Evolutionary conservation across 2,888 invertebrate genomes (phyloP), one percentile per base, ranked within the genome.

Genomic region (Parnassius glacialis): DNA sequence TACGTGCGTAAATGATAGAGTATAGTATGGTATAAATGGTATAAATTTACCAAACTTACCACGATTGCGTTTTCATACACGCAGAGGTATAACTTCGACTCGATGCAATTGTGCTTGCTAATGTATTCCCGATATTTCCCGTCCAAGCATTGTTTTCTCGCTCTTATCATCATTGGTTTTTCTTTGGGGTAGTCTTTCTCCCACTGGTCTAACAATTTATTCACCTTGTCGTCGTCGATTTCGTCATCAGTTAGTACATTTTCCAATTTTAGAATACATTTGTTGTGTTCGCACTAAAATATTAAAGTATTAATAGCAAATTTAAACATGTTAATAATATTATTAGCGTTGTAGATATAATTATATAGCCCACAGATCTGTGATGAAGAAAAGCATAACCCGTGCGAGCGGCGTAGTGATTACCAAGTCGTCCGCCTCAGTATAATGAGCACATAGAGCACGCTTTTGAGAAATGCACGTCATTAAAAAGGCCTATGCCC

Each of bases 41-140:
- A 20, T 1, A 16, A 16, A 16, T 2, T 2, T 20, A 20, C 20
- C 20, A 20, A 20, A 61, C 72, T 66, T 67, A 78, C 78, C 63
- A 75, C 45, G n/a, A 71, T 13, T 3, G 67, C 34, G 47, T 73
- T 70, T 0, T 71, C 45, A 55, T 71, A 73, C 12, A 61, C 34
- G 65, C 78, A 78, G 3, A 67, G 48, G 20, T 67, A 69, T 44
- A 75, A 73, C 50, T 70, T 71, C 0, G 69, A 45, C 3, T 71
- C 64, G 0, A 66, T 66, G 60, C 76, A 77, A 16, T 51, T 54
- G 13, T 73, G 73, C 2, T 73, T 69, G 0, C 68, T 62, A 3
- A 63, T 64, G 55, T 70, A 74, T 3, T 70, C 62, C 12, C 69
- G 45, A 47, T 70, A 77, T 47, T 71, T 66, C n/a, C 69, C 70